Conservation (phyloP, 2,888 invertebrate genomes). For the Agrotis ipsilon region DNA sequence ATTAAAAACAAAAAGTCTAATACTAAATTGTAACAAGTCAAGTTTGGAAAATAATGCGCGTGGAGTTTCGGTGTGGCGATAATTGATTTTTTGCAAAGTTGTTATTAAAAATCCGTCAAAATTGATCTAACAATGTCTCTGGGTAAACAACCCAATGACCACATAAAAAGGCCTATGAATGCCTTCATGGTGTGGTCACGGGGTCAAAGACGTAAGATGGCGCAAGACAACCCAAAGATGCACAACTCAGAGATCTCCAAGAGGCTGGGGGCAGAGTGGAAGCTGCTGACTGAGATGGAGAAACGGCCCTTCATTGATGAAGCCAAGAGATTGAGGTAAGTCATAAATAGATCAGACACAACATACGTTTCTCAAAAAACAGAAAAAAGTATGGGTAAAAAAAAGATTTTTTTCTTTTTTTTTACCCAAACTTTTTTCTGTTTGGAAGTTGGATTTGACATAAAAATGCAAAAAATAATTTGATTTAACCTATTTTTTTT, state of each 20-base stretch:
- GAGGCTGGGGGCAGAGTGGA: slow-evolving; percentile 97
- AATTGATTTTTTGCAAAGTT: slow-evolving; percentile 49
- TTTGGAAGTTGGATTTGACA: no score
- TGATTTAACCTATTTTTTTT: no score
- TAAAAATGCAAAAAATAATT: no score
- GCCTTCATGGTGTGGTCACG: slow-evolving; percentile 99
- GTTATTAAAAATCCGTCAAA: slow-evolving; percentile 58
- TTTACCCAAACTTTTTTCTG: no score
- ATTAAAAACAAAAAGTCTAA: slow-evolving; percentile 41
- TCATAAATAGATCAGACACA: neutral
- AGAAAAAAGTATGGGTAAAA: no score
- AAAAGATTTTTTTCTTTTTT: no score
- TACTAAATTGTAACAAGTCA: slow-evolving; percentile 30
- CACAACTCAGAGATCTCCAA: slow-evolving; percentile 98
- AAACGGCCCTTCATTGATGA: slow-evolving; percentile 98
- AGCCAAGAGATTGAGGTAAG: slow-evolving; percentile 96
- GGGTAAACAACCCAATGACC: slow-evolving; percentile 91
- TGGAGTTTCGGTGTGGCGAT: slow-evolving; percentile 45
- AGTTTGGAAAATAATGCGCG: slow-evolving; percentile 58
- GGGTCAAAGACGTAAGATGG: slow-evolving; percentile 97
- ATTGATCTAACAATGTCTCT: slow-evolving; percentile 81
- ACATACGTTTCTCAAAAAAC: neutral
- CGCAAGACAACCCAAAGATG: slow-evolving; percentile 98
- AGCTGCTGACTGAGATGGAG: slow-evolving; percentile 95
- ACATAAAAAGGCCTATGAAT: slow-evolving; percentile 98